Evolutionary conservation across 35 echinoderm and acorn worm genomes (phyloP).

Genomic region (Lytechinus variegatus): DNA sequence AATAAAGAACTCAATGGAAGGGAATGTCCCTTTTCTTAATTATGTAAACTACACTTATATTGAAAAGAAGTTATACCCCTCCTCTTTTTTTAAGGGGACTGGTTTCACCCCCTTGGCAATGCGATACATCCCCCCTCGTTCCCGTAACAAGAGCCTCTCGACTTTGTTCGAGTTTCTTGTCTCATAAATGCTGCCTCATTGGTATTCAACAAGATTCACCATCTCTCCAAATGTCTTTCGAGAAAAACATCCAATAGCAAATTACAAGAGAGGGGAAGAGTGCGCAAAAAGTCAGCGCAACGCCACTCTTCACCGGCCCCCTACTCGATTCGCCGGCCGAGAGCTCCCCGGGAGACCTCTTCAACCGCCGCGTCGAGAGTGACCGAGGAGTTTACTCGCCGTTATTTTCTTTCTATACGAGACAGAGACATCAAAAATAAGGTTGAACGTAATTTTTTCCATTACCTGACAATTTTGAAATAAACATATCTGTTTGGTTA

Average conservation of each 20-base stretch:
- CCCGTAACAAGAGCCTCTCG: background rate
- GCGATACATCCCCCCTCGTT: background rate
- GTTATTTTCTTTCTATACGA: background rate
- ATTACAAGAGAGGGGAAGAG: background rate
- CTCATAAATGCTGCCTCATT: constrained; percentile 12
- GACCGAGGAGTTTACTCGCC: background rate
- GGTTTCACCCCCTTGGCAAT: background rate
- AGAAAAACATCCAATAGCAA: constrained; percentile 13
- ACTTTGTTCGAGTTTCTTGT: background rate
- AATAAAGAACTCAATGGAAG: too few relatives aligned
- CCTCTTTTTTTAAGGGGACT: background rate
- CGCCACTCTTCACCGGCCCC: background rate
- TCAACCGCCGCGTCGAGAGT: background rate
- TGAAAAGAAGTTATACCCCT: background rate
- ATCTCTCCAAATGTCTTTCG: background rate
- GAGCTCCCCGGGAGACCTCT: background rate
- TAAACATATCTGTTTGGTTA: background rate
- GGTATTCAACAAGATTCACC: background rate
- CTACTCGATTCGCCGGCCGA: constrained; percentile 5
- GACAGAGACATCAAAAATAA: background rate
- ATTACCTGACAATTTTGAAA: background rate
- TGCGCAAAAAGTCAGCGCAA: background rate
- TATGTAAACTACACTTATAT: too few relatives aligned
- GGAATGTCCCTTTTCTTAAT: too few relatives aligned
- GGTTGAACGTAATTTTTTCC: background rate